Conservation (phyloP, 2,113 vertebrate genomes). For the Austrofundulus limnaeus region DNA sequence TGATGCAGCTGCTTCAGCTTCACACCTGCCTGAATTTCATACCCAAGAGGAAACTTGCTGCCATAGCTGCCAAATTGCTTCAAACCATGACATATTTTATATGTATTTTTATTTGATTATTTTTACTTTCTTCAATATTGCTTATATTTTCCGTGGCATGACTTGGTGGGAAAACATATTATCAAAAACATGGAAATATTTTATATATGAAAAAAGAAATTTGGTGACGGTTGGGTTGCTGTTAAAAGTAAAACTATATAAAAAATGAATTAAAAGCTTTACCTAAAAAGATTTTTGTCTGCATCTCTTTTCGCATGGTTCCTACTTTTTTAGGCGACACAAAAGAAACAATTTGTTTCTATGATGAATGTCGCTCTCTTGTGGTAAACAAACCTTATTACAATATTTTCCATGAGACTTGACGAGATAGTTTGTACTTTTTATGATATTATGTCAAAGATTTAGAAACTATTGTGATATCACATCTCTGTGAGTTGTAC, state of each 20-base stretch:
- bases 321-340: background rate
- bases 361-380: constrained; percentile 47
- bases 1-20: constrained; percentile 23
- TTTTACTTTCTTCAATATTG: constrained; percentile 10
- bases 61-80: constrained; percentile 30
- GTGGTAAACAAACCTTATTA: constrained; percentile 23
- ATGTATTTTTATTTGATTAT: too few relatives aligned
- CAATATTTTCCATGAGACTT: constrained; percentile 2
- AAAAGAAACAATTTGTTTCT: background rate
- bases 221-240: too few relatives aligned
- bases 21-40: constrained; percentile 24
- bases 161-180: constrained; percentile 13
- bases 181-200: too few relatives aligned
- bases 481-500: too few relatives aligned
- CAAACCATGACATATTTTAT: constrained; percentile 19
- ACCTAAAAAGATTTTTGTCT: background rate
- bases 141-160: constrained; percentile 7
- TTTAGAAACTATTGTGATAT: too few relatives aligned
- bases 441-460: too few relatives aligned
- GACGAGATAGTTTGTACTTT: too few relatives aligned
- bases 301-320: background rate
- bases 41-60: constrained; percentile 13
- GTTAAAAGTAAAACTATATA: too few relatives aligned
- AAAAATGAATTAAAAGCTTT: background rate
- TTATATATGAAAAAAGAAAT: background rate